phyloP scores from a whole-genome alignment of 2,113 vertebrate species.

The Tachysurus vachellii region DNA sequence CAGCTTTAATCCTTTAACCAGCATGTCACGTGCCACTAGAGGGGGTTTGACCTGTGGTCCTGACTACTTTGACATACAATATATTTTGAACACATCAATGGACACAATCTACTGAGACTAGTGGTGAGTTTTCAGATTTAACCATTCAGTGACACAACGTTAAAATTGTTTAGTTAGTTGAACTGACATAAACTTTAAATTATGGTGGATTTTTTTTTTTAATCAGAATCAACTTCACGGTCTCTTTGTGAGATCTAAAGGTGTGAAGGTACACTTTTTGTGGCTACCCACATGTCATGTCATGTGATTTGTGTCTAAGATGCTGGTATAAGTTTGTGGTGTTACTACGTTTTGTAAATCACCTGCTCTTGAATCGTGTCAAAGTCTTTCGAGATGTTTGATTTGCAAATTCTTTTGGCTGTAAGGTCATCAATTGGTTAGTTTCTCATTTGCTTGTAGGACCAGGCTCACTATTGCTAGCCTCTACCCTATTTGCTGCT shows the following conservation, averaged over 20 bases:
- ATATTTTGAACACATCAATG: conserved; percentile 28
- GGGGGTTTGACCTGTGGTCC: conserved; percentile 44
- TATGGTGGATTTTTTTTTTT: not conserved
- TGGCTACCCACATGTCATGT: not conserved
- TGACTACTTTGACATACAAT: conserved; percentile 17
- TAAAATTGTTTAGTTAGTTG: not conserved
- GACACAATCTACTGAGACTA: conserved; percentile 8
- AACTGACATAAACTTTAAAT: not conserved
- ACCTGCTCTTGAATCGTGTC: too few species aligned
- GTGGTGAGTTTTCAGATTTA: not conserved
- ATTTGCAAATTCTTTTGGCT: too few species aligned
- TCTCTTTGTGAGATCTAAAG: not conserved
- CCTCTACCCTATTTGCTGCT: too few species aligned
- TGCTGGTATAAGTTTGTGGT: too few species aligned
- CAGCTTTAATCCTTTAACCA: conserved; percentile 38
- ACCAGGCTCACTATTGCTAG: too few species aligned
- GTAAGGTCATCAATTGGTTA: too few species aligned
- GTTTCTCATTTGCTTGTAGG: too few species aligned
- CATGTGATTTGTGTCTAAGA: too few species aligned
- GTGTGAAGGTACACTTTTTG: not conserved
- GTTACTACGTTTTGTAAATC: too few species aligned
- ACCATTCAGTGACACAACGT: not conserved
- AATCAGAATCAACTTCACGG: not conserved
- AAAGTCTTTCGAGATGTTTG: too few species aligned
- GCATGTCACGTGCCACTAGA: conserved; percentile 41